These are phyloP conservation scores for Euproctis similis DNA, from an alignment of 2,888 invertebrate genomes.

Conservation along the genomic window DNA sequence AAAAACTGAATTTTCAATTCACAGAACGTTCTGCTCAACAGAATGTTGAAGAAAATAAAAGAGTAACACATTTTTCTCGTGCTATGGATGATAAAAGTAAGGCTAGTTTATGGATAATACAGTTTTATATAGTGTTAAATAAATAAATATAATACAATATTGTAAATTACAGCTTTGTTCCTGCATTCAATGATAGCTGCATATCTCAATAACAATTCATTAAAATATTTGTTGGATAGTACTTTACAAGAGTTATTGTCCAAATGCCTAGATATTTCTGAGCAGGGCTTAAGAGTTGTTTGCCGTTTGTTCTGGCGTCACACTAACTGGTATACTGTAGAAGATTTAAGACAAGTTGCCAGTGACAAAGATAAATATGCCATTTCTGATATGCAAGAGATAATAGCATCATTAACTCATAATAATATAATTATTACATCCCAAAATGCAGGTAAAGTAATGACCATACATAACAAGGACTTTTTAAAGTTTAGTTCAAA, in stretches of 20 bases:
- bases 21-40: slow-evolving; percentile 9
- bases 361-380: slow-evolving; percentile 11
- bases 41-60: no score
- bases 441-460: no score
- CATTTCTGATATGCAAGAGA: slow-evolving; percentile 16
- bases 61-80: no score
- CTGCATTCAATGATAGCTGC: slow-evolving; percentile 42
- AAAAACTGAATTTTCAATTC: slow-evolving; percentile 31
- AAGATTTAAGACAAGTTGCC: slow-evolving; percentile 31
- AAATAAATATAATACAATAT: background rate
- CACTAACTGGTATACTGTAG: slow-evolving; percentile 43
- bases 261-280: slow-evolving; percentile 28
- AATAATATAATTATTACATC: slow-evolving; percentile 30
- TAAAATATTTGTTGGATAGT: slow-evolving; percentile 34
- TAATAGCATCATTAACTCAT: slow-evolving; percentile 34
- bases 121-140: no score
- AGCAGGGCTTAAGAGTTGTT: slow-evolving; percentile 43
- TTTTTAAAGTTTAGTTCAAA: no score
- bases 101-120: slow-evolving; percentile 9
- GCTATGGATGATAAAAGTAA: slow-evolving; percentile 66
- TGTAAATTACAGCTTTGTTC: slow-evolving; percentile 43
- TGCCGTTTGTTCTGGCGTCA: slow-evolving; percentile 59
- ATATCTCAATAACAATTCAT: slow-evolving; percentile 33
- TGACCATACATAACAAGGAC: no score
- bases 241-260: slow-evolving; percentile 30